These are phyloP conservation scores for Brachylomia viminalis DNA, from an alignment of 2,888 invertebrate genomes.

Conservation along the genomic window DNA sequence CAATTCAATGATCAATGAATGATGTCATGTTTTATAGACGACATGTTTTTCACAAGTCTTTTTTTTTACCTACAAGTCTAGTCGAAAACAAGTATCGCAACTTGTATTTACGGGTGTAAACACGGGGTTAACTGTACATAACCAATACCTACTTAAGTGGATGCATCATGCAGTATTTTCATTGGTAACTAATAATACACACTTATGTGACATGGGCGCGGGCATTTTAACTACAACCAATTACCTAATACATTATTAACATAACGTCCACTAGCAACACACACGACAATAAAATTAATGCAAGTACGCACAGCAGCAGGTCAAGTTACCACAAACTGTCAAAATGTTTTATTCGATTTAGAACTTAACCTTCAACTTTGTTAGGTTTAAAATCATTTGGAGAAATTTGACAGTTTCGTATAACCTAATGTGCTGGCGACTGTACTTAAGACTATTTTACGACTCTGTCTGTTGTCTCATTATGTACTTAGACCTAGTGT, in stretches of 20 bases:
- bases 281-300: too few species aligned
- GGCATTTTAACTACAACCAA: not conserved
- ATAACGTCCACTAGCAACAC: not conserved
- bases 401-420: too few species aligned
- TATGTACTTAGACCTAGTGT: too few species aligned
- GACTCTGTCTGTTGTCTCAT: not conserved
- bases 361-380: too few species aligned
- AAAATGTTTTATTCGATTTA: too few species aligned
- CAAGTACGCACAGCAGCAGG: too few species aligned
- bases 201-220: not conserved
- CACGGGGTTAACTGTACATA: not conserved
- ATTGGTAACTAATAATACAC: constrained; percentile 14
- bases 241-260: constrained; percentile 11
- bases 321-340: too few species aligned
- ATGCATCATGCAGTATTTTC: not conserved
- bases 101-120: not conserved
- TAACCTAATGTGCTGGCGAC: too few species aligned
- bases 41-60: not conserved
- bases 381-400: too few species aligned
- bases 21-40: not conserved
- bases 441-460: not conserved
- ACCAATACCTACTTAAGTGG: not conserved
- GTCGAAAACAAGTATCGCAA: not conserved
- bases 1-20: too few species aligned
- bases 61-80: not conserved